These are phyloP conservation scores for Poecilobothrus nobilitatus DNA, from an alignment of 2,888 invertebrate genomes.

Conservation along the genomic window DNA sequence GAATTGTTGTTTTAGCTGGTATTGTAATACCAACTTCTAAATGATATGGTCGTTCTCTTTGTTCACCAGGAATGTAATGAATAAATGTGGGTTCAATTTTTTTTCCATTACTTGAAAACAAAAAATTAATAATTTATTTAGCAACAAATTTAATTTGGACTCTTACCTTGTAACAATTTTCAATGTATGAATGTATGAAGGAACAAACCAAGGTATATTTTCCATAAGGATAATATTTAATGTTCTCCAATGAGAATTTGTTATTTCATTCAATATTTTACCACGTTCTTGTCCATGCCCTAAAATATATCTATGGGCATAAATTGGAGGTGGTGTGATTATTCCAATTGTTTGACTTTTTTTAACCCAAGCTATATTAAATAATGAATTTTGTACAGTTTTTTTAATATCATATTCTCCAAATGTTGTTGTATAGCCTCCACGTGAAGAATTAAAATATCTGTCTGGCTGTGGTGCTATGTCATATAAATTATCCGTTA, in stretches of 20 bases:
- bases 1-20: conserved; percentile 70
- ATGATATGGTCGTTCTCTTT: conserved; percentile 75
- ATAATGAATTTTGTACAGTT: conserved; percentile 47
- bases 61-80: conserved; percentile 67
- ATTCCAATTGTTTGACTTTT: conserved; percentile 41
- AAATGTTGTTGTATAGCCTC: conserved; percentile 57
- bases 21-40: conserved; percentile 74
- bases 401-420: conserved; percentile 63
- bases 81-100: conserved; percentile 48
- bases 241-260: conserved; percentile 67
- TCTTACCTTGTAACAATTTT: conserved; percentile 24
- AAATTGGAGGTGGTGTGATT: conserved; percentile 58
- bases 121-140: neutral
- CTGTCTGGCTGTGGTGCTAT: conserved; percentile 55
- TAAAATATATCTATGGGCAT: conserved; percentile 71
- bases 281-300: conserved; percentile 90
- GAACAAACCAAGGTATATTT: conserved; percentile 84
- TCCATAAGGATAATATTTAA: conserved; percentile 77
- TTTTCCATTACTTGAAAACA: conserved; percentile 5
- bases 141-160: too few species aligned
- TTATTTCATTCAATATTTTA: conserved; percentile 75
- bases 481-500: conserved; percentile 56
- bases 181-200: conserved; percentile 82
- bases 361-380: conserved; percentile 56
- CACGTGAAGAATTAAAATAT: conserved; percentile 54